A percentile compares a stretch with the other conserved stretches of the same genome.
These are phyloP conservation scores for Hyalella azteca DNA, from an alignment of 2,888 invertebrate species.

Conservation along the genomic window DNA sequence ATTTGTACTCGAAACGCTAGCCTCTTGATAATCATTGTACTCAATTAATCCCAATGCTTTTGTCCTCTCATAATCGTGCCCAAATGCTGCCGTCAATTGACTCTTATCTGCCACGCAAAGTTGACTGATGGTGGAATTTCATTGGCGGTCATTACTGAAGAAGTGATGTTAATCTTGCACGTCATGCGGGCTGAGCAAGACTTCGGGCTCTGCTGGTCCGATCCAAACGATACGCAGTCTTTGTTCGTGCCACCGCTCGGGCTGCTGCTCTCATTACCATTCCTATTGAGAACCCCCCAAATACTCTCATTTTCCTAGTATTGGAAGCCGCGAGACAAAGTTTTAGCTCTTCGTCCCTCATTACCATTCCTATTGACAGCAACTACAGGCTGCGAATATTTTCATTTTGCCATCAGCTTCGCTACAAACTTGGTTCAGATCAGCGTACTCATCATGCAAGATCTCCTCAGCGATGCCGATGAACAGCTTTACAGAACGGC, in stretches of 20 bases:
- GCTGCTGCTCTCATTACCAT: constrained; percentile 7
- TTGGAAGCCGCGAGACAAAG: not conserved
- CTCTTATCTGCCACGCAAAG: not conserved
- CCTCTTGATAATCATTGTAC: no score
- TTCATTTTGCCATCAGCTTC: no score
- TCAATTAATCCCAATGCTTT: no score
- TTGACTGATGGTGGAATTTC: constrained; percentile 10
- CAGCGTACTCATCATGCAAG: no score
- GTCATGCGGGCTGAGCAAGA: not conserved
- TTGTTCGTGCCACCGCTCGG: constrained; percentile 9
- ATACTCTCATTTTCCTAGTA: not conserved
- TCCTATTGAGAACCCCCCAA: not conserved
- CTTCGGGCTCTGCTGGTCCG: not conserved
- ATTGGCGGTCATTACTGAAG: constrained; percentile 14
- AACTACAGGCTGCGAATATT: no score
- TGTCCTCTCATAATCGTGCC: no score
- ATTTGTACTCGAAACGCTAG: no score
- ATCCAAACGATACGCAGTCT: not conserved
- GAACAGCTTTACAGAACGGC: no score
- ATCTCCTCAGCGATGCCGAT: no score
- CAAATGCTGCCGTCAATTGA: not conserved
- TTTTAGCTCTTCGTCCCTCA: no score
- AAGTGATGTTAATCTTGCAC: not conserved
- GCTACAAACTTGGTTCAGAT: no score
- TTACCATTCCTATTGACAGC: no score